Percentiles rank a stretch among this genome's conserved stretches.
Conservation (phyloP, 2,113 vertebrate genomes). For the Pelusios castaneus region DNA sequence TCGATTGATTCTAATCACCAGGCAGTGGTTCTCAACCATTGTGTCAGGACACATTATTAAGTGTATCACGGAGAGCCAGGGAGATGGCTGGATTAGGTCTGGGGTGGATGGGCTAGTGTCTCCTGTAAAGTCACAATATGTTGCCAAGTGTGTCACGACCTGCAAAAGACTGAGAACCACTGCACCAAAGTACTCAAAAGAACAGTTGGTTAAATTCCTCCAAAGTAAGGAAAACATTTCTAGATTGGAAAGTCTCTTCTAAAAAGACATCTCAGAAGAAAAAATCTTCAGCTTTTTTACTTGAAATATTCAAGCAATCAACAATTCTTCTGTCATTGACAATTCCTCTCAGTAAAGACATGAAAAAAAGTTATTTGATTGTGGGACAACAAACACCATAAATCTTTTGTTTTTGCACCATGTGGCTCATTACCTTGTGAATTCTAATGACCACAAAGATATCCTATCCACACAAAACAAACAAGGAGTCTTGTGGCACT, state of each 20-base stretch:
- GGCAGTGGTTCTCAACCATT: too few species aligned
- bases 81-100: too few species aligned
- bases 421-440: background rate
- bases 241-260: background rate
- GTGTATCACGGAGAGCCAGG: too few species aligned
- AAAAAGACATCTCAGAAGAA: constrained; percentile 6
- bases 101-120: too few species aligned
- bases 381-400: background rate
- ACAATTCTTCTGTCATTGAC: background rate
- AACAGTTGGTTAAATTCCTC: constrained; percentile 29
- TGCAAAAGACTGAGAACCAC: too few species aligned
- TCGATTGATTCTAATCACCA: background rate
- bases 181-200: constrained; percentile 31
- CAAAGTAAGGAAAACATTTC: background rate
- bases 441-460: background rate
- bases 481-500: too few species aligned
- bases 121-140: too few species aligned
- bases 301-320: constrained; percentile 4
- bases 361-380: background rate
- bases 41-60: too few species aligned
- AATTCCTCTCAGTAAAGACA: background rate
- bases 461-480: background rate
- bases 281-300: background rate
- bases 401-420: background rate
- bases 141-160: too few species aligned